phyloP scores from a whole-genome alignment of 1,140 invertebrate genomes.

The Aplysia californica region DNA sequence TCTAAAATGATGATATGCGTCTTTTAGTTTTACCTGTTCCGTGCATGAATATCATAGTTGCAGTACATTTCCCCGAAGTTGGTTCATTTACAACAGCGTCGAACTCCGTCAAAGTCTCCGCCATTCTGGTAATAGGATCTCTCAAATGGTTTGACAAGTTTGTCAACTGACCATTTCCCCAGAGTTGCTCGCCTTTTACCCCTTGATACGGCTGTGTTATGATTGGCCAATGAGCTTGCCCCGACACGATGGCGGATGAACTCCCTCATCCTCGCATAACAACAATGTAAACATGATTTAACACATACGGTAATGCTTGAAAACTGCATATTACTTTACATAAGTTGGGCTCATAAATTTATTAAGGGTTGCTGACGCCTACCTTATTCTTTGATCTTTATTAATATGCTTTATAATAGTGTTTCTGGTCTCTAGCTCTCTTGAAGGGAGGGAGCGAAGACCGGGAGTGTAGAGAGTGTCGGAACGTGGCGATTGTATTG shows the following conservation, averaged over 20 bases:
- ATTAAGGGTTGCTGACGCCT: too few relatives aligned
- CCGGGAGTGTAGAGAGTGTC: too few relatives aligned
- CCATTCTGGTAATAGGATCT: neutral
- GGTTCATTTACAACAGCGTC: neutral
- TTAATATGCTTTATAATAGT: too few relatives aligned
- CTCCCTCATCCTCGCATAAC: constrained; percentile 26
- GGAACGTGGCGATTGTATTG: too few relatives aligned
- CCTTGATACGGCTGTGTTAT: constrained; percentile 4
- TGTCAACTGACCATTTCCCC: too few relatives aligned
- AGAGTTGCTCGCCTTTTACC: constrained; percentile 2
- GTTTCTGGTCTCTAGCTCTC: too few relatives aligned
- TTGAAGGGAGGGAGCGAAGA: too few relatives aligned
- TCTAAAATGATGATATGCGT: too few relatives aligned
- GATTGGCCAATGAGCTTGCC: constrained; percentile 27
- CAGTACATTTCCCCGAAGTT: neutral
- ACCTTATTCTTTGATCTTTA: too few relatives aligned
- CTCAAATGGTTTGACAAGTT: too few relatives aligned
- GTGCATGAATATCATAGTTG: constrained; percentile 9
- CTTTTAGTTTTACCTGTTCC: constrained; percentile 14
- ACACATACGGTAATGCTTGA: neutral
- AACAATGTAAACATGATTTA: constrained; percentile 33
- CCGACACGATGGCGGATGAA: constrained; percentile 26
- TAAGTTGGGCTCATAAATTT: too few relatives aligned
- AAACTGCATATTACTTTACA: too few relatives aligned
- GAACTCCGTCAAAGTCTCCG: neutral